Evolutionary conservation across 2,113 vertebrate species (phyloP).

Genomic region (Forbesichthys papilliferus): DNA sequence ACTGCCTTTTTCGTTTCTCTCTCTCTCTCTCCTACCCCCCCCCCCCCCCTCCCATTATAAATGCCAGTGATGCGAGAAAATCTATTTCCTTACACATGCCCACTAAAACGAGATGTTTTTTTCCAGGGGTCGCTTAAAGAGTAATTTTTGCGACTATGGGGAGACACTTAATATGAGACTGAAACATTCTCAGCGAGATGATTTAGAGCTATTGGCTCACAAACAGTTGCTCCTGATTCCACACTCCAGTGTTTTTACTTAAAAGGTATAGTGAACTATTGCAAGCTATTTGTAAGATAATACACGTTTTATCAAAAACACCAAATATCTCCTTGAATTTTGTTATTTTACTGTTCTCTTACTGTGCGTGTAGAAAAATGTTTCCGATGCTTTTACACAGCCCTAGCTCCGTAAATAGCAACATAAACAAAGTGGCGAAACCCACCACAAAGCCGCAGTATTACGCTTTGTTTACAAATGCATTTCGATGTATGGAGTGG

Average conservation of each 20-base stretch:
- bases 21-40: constrained; percentile 23
- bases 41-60: constrained; percentile 51
- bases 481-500: no score
- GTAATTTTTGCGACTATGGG: constrained; percentile 29
- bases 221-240: constrained; percentile 24
- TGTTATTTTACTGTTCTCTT: no score
- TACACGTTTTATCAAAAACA: no score
- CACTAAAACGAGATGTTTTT: constrained; percentile 48
- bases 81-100: constrained; percentile 53
- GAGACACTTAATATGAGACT: constrained; percentile 25
- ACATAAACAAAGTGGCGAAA: no score
- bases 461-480: no score
- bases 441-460: no score
- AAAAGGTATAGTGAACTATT: no score
- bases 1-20: constrained; percentile 59
- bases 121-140: constrained; percentile 32
- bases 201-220: constrained; percentile 17
- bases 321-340: no score
- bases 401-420: no score
- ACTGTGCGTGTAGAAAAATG: no score
- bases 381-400: no score
- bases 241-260: not conserved
- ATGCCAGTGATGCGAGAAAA: constrained; percentile 57
- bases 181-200: constrained; percentile 23
- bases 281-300: no score